Evolutionary conservation across 2,888 invertebrate species (phyloP).

Genomic region (Andricus quercusramuli): DNA sequence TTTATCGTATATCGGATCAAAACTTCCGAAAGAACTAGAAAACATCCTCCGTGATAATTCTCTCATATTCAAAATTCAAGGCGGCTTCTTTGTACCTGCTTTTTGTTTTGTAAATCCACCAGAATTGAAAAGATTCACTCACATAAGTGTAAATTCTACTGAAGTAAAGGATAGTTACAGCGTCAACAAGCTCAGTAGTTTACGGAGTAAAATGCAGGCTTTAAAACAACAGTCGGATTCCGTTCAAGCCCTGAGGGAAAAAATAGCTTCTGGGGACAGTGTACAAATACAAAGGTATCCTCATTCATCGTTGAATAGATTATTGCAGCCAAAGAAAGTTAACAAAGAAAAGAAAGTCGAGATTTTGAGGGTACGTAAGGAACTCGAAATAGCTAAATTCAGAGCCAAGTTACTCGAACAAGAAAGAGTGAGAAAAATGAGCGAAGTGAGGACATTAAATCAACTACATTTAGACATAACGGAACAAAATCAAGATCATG

Average conservation of each 20-base stretch:
- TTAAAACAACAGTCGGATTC: constrained; percentile 85
- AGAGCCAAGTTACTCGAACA: constrained; percentile 85
- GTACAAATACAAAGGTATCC: constrained; percentile 70
- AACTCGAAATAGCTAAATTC: constrained; percentile 86
- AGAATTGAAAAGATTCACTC: constrained; percentile 72
- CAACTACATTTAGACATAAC: constrained; percentile 82
- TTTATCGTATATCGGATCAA: constrained; percentile 87
- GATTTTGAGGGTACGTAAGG: constrained; percentile 83
- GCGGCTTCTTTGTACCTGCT: constrained; percentile 88
- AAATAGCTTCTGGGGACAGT: constrained; percentile 79
- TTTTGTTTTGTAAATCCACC: constrained; percentile 76
- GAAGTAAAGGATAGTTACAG: constrained; percentile 88
- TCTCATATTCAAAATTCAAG: constrained; percentile 92
- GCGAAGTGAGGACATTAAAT: constrained; percentile 83
- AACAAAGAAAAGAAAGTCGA: constrained; percentile 84
- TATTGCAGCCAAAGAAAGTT: constrained; percentile 79
- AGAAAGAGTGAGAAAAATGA: constrained; percentile 85
- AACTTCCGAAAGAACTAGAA: constrained; percentile 84
- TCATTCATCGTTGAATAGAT: constrained; percentile 70
- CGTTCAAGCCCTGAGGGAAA: constrained; percentile 77
- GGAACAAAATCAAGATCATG: constrained; percentile 86
- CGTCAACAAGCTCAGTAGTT: constrained; percentile 84
- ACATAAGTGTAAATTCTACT: constrained; percentile 64
- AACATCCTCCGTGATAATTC: constrained; percentile 85
- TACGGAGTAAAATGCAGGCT: constrained; percentile 80